Evolutionary conservation across 2,113 vertebrate species (phyloP).

Genomic region (Hyla sarda): DNA sequence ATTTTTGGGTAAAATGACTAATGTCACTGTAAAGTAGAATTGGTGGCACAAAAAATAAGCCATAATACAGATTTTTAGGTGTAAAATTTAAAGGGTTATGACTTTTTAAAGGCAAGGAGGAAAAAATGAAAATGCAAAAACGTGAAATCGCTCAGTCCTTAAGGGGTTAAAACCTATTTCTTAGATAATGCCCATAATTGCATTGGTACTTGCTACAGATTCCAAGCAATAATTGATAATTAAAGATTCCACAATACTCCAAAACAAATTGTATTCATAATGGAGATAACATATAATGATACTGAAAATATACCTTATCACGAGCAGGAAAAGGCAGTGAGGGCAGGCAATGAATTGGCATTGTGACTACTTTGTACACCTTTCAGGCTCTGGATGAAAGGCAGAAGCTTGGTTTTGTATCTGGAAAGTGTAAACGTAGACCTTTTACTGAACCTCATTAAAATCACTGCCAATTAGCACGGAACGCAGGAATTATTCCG

Average conservation of each 20-base stretch:
- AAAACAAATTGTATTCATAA: not conserved
- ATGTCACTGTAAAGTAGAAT: too few relatives aligned
- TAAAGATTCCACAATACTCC: not conserved
- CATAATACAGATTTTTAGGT: too few relatives aligned
- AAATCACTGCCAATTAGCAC: slow-evolving; percentile 56
- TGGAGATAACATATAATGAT: not conserved
- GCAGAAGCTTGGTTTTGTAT: slow-evolving; percentile 3
- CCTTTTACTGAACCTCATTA: slow-evolving; percentile 58
- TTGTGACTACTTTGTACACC: not conserved
- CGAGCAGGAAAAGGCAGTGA: not conserved
- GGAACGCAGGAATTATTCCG: slow-evolving; percentile 54
- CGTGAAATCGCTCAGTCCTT: too few relatives aligned
- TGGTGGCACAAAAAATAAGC: too few relatives aligned
- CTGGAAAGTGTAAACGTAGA: slow-evolving; percentile 41
- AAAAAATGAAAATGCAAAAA: too few relatives aligned
- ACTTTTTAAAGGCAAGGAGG: too few relatives aligned
- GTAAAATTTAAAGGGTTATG: too few relatives aligned
- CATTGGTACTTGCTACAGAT: not conserved
- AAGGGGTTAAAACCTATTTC: too few relatives aligned
- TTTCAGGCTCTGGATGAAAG: not conserved
- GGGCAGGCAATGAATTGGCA: not conserved
- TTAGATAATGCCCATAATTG: not conserved
- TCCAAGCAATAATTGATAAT: not conserved
- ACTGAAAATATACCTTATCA: not conserved
- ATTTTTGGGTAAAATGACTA: too few relatives aligned